Conservation (phyloP, 1,140 invertebrate species). For the Tetranychus cinnabarinus region DNA sequence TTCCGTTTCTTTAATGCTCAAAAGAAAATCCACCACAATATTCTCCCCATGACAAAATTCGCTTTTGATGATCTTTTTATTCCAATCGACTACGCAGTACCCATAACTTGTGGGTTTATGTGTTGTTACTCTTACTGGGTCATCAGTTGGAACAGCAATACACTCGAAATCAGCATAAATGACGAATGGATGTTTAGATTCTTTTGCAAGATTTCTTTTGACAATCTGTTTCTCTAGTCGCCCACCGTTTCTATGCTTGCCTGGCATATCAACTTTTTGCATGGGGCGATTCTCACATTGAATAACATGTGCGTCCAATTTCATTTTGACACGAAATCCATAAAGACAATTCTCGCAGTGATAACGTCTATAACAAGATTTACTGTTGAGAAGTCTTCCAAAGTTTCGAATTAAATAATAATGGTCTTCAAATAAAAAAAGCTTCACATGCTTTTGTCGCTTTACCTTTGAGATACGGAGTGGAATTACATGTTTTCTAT, state of each 20-base stretch:
- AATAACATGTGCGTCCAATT: background rate
- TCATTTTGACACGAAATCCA: too few relatives aligned
- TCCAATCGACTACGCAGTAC: background rate
- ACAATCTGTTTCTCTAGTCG: too few relatives aligned
- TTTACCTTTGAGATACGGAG: background rate
- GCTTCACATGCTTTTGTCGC: constrained; percentile 1
- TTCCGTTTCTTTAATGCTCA: background rate
- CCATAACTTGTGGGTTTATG: background rate
- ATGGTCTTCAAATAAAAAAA: constrained; percentile 1
- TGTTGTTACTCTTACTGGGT: background rate
- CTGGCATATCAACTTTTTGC: background rate
- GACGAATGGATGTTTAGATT: background rate
- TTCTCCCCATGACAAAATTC: background rate
- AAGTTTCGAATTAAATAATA: background rate
- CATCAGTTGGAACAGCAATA: background rate
- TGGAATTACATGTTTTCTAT: background rate
- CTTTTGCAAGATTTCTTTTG: background rate
- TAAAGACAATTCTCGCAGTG: background rate
- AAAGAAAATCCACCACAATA: background rate
- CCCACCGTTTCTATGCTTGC: background rate
- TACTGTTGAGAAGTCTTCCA: background rate
- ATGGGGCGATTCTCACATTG: background rate
- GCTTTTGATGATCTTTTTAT: background rate
- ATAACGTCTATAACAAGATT: background rate
- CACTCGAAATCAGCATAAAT: background rate